phyloP scores from a whole-genome alignment of 2,888 invertebrate genomes.

The Andrena trimmerana region DNA sequence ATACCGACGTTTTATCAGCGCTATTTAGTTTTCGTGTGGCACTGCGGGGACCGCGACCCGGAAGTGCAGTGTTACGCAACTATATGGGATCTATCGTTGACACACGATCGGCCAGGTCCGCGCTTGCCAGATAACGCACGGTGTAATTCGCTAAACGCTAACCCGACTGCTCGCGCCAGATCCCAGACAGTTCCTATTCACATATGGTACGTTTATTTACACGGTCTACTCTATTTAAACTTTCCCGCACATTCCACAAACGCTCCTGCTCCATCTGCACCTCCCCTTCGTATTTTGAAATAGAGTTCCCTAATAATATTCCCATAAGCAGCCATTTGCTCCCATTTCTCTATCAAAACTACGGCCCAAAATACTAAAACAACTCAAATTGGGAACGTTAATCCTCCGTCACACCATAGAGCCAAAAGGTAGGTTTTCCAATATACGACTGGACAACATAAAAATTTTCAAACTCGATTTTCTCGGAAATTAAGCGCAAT shows the following conservation, averaged over 20 bases:
- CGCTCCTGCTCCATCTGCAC: background rate
- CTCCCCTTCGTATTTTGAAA: too few relatives aligned
- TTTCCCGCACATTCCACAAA: background rate
- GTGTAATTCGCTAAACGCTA: background rate
- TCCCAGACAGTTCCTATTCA: background rate
- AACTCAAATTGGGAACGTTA: too few relatives aligned
- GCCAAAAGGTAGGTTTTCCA: too few relatives aligned
- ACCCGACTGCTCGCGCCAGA: background rate
- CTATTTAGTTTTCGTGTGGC: conserved; percentile 53
- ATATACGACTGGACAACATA: too few relatives aligned
- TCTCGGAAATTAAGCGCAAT: too few relatives aligned
- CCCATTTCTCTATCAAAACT: too few relatives aligned
- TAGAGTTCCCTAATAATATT: too few relatives aligned
- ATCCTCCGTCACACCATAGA: too few relatives aligned
- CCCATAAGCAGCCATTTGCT: too few relatives aligned
- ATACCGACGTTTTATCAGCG: conserved; percentile 51
- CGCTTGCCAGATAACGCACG: background rate
- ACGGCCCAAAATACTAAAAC: too few relatives aligned
- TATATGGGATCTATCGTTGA: conserved; percentile 34
- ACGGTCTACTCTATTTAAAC: background rate
- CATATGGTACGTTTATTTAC: background rate
- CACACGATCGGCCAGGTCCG: conserved; percentile 23
- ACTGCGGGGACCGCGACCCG: conserved; percentile 51
- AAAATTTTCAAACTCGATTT: too few relatives aligned
- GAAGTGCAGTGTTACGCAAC: conserved; percentile 52